phyloP scores from a whole-genome alignment of 2,888 invertebrate genomes.

The Drosophila setosimentum region DNA sequence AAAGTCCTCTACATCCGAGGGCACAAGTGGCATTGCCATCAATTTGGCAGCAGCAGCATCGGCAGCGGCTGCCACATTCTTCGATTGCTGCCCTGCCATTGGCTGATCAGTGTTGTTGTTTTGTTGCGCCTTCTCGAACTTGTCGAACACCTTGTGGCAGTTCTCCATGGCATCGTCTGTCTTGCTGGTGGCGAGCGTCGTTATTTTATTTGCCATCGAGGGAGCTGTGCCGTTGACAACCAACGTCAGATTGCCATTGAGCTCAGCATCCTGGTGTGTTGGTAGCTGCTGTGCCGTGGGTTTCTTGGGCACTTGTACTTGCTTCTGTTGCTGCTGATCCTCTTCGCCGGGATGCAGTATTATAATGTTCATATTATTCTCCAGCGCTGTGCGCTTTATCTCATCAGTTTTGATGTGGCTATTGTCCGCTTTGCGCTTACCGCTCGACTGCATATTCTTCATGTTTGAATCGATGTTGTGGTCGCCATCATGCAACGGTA shows the following conservation, averaged over 20 bases:
- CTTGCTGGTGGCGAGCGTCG: no score
- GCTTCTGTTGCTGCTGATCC: slow-evolving; percentile 79
- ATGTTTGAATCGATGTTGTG: slow-evolving; percentile 78
- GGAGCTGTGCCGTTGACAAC: slow-evolving; percentile 12
- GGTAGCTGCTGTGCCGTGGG: no score
- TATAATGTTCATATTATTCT: slow-evolving; percentile 86
- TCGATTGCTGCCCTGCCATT: neutral
- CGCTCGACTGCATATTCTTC: slow-evolving; percentile 81
- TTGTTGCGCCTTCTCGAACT: slow-evolving; percentile 60
- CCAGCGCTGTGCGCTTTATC: slow-evolving; percentile 93
- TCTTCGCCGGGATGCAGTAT: slow-evolving; percentile 73
- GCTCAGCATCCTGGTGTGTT: slow-evolving; percentile 74
- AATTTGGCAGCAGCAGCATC: slow-evolving; percentile 13
- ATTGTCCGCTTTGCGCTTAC: slow-evolving; percentile 92
- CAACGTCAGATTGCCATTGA: slow-evolving; percentile 55
- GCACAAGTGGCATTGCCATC: slow-evolving; percentile 85
- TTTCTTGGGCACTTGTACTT: slow-evolving; percentile 34
- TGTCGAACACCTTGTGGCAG: slow-evolving; percentile 62
- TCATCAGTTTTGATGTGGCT: slow-evolving; percentile 91
- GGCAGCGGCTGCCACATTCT: no score
- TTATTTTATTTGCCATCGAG: slow-evolving; percentile 59
- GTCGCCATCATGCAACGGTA: slow-evolving; percentile 67
- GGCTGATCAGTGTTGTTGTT: slow-evolving; percentile 71
- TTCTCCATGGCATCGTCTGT: no score
- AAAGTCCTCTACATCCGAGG: slow-evolving; percentile 91